Evolutionary conservation across 2,113 vertebrate species (phyloP), one percentile per base, ranked within the genome.

Genomic region (Brachyistius frenatus): DNA sequence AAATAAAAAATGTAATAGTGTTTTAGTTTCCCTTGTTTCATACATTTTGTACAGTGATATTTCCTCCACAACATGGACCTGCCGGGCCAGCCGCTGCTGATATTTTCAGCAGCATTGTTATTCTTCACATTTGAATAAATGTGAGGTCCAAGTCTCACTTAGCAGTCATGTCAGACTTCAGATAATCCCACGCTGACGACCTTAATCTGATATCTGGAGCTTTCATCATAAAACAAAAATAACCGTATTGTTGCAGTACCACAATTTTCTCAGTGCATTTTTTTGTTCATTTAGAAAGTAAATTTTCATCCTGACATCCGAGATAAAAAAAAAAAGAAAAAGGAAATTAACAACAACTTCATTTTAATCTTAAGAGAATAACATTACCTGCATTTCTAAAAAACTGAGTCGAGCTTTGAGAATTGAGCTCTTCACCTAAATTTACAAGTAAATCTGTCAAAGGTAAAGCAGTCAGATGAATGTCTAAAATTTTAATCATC

Each of bases 81-180:
- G 37, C 3, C 9, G 33, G 37, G 56, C n/a, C 14, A n/a, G 23
- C 41, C 7, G 58, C 3, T n/a, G 5, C 5, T 30, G 15, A 58
- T 15, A 36, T 15, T 56, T 6, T 35, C 8, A 15, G 31, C 31
- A n/a, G 5, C 11, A 2, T 23, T 15, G 36, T 30, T 71, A 61
- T 41, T 67, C 54, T 44, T 61, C 6, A 13, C 50, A 41, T 56
- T 47, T 47, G 11, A 44, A 69, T 65, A 14, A 76, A 81, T 44
- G 41, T 60, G 41, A 61, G 32, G 46, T 53, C 9, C 13, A 11
- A 44, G 10, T 44, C 41, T 44, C 41, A 44, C 41, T 44, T 44
- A 36, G 10, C 7, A 58, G 30, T 15, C 49, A 31, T 13, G 8
- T 14, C 11, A 35, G 30, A 35, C 54, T 64, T 57, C 14, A 53